Evolutionary conservation across 2,888 invertebrate genomes (phyloP), one percentile per base, ranked within the genome.

Genomic region (Epinotia ramella): DNA sequence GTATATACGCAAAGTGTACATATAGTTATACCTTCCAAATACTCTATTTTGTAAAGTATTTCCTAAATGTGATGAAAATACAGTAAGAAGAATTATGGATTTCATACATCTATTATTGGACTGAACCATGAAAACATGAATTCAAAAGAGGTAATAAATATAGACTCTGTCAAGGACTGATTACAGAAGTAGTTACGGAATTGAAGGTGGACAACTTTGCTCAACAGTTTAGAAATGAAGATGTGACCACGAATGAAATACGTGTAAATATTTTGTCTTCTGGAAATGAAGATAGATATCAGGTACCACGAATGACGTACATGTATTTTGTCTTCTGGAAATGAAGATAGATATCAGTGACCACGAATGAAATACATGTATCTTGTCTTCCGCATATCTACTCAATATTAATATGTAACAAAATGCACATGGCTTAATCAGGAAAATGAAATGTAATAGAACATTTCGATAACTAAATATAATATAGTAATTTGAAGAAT

Each of bases 191-290:
- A 44, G 7, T 24, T 13, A 56, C 11, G 7, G 16, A 13, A 44
- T 20, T 20, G 1, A 24, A 62, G 18, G n/a, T 7, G 9, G 46
- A 60, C 13, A 20, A 64, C 6, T 44, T 64, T 64, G 11, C 11
- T 18, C 5, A 64, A 20, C 20, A 13, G 4, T 64, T 20, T 64
- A 5, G 64, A 46, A 20, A 64, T 13, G 20, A 64, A 64, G 64
- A 44, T 53, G 13, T 6, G n/a, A 49, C 5, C 16, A 49, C 49
- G 16, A 49, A n/a, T 44, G 44, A 64, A 28, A 57, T 62, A 68
- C 70, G 65, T 71, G 40, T n/a, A n/a, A n/a, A n/a, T 69, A 60
- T 56, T 56, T 66, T 69, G 65, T 70, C 77, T 60, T 60, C 28
- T 64, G 12, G 64, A 46, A 20, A 64, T 13, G 20, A 64, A 64